Conservation (phyloP, 2,888 invertebrate genomes). For the Leucozona laternaria region DNA sequence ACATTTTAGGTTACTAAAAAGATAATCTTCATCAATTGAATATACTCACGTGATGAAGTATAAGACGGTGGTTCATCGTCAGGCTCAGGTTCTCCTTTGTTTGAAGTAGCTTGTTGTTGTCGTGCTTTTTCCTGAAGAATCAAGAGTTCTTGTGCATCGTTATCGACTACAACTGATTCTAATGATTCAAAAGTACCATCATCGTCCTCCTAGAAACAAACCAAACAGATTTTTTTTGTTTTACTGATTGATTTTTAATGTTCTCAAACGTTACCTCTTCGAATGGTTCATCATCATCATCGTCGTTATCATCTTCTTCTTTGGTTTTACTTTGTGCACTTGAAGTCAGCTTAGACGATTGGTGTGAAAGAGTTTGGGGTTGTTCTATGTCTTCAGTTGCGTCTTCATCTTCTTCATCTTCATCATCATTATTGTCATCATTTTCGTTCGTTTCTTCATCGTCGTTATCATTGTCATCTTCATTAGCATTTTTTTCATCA, state of each 20-base stretch:
- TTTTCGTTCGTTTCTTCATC: constrained; percentile 59
- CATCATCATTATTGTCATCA: constrained; percentile 77
- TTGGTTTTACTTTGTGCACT: constrained; percentile 47
- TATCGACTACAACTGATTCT: constrained; percentile 82
- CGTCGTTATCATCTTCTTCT: constrained; percentile 77
- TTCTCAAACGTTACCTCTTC: constrained; percentile 83
- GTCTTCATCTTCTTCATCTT: constrained; percentile 78
- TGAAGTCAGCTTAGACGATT: constrained; percentile 75
- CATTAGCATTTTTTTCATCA: constrained; percentile 76
- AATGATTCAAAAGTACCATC: constrained; percentile 82
- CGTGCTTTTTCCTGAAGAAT: constrained; percentile 80
- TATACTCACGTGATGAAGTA: constrained; percentile 82
- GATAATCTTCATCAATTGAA: not conserved
- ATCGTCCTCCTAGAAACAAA: constrained; percentile 79
- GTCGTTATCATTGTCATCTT: constrained; percentile 77
- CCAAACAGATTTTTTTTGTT: not conserved
- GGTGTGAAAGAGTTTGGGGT: constrained; percentile 75
- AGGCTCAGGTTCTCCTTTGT: constrained; percentile 75
- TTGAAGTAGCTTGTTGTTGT: constrained; percentile 78
- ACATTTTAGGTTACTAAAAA: not conserved
- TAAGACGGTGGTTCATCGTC: constrained; percentile 79
- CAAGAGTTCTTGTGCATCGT: constrained; percentile 81
- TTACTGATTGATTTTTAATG: not conserved
- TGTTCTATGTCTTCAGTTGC: constrained; percentile 68
- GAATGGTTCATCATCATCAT: constrained; percentile 83